Percentiles rank a stretch among this genome's conserved stretches.
Evolutionary conservation across 2,113 vertebrate species (phyloP).

Genomic region (Sylvia atricapilla): DNA sequence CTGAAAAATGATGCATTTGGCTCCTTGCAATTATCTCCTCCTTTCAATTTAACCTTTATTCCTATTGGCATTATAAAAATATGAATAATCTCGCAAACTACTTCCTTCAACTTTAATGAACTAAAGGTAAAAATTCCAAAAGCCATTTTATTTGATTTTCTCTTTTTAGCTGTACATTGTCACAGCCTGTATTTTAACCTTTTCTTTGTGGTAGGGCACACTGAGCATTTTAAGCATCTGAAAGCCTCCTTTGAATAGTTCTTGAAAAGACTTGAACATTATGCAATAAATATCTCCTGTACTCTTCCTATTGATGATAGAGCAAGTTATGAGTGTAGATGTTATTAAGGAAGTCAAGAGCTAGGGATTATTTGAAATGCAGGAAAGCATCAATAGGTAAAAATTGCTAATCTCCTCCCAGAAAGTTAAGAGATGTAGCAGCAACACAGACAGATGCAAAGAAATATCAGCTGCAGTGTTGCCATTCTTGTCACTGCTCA

Average conservation of each 20-base stretch:
- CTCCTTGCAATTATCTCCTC: background rate
- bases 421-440: background rate
- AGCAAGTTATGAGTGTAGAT: background rate
- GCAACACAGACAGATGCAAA: background rate
- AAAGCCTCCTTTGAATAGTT: background rate
- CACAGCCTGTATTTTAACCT: background rate
- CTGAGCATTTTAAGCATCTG: background rate
- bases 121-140: background rate
- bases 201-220: background rate
- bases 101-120: background rate
- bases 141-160: background rate
- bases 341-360: background rate
- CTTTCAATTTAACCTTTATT: conserved; percentile 22
- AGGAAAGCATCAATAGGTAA: background rate
- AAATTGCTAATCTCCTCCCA: background rate
- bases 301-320: background rate
- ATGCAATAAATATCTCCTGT: background rate
- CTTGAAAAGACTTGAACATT: background rate
- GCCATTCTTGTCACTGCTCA: background rate
- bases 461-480: background rate
- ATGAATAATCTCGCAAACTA: background rate
- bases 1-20: conserved; percentile 28
- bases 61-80: background rate
- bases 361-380: background rate
- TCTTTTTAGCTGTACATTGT: background rate